Base-by-base conservation (phyloP, 2,888 invertebrate species). In the Drosophila suboccidentalis region DNA sequence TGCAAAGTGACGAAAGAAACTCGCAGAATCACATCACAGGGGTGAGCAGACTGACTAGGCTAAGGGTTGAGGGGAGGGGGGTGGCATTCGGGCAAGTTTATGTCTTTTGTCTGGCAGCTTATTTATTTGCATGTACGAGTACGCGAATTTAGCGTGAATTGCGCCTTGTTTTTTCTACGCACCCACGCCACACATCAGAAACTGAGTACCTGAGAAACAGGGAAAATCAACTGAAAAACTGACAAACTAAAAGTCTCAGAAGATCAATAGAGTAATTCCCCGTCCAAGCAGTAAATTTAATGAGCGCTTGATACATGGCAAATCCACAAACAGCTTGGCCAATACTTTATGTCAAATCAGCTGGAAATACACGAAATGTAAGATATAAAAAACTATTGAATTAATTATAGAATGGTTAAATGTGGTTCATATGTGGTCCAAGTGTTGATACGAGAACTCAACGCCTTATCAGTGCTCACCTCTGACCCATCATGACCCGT, bases 91-190 rank as follows among this genome's bases (percentile, higher is more conserved):
- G 26, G 34, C 41, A 66, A 64, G 53, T 78, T 64, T 67, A 76
- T 67, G 66, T 68, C 41, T 62, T 68, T 59, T 51, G 63, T 68
- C 65, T 73, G 62, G 59, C 65, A 39, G 60, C 65, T 73, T 77
- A 73, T 73, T 77, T 76, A 76, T 76, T 67, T 54, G 67, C 58
- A 50, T 47, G 62, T 51, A 22, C 34, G 15, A 9, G 15, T 22
- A 43, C 43, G 4, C 19, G 60, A 72, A 67, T 81, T 83, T 73
- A 75, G 51, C 67, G 53, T 44, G 72, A 82, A 80, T 68, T 87
- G 80, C 84, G 84, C 72, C 68, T 74, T 71, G 72, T 68, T 80
- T 82, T 82, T 53, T 9, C 38, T 46, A 59, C 60, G 47, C 80
- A 71, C 69, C 75, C 73, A 71, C 84, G 57, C 64, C 2, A 38